A percentile compares a stretch with the other conserved stretches of the same genome.
phyloP scores from a whole-genome alignment of 2,797 vertebrate species.

The Cossypha dichroa region DNA sequence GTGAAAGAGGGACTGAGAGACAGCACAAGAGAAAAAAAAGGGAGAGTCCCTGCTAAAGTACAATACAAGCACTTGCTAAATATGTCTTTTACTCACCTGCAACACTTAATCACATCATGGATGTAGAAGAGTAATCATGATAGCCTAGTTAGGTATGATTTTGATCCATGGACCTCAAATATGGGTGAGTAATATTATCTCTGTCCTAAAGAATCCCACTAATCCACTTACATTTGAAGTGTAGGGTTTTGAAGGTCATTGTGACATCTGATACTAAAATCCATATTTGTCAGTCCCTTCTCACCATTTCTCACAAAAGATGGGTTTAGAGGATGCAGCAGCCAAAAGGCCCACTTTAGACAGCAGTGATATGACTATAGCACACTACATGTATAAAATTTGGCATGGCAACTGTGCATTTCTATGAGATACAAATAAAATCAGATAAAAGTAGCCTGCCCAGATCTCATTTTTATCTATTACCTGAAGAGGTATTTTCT shows the following conservation, averaged over 20 bases:
- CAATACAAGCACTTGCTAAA: background rate
- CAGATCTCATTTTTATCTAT: background rate
- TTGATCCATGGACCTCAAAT: background rate
- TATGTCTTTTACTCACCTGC: background rate
- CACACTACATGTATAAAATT: background rate
- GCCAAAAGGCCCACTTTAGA: background rate
- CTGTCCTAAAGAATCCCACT: background rate
- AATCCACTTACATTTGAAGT: background rate
- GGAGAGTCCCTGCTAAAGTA: background rate
- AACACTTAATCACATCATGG: background rate
- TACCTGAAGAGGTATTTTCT: background rate
- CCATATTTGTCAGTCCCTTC: background rate
- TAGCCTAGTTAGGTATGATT: background rate
- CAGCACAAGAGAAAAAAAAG: background rate
- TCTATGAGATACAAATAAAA: background rate
- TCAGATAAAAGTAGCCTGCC: background rate
- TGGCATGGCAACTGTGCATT: background rate
- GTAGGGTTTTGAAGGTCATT: background rate
- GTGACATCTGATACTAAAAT: background rate
- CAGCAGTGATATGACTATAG: background rate
- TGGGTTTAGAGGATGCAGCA: background rate
- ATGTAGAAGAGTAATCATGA: background rate
- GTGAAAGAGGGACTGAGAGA: background rate
- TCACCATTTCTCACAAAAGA: background rate
- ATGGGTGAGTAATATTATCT: background rate